A percentile compares a stretch with the other conserved stretches of the same genome.
Conservation (phyloP, 1,140 invertebrate species). For the Drosophila nigromelanica region DNA sequence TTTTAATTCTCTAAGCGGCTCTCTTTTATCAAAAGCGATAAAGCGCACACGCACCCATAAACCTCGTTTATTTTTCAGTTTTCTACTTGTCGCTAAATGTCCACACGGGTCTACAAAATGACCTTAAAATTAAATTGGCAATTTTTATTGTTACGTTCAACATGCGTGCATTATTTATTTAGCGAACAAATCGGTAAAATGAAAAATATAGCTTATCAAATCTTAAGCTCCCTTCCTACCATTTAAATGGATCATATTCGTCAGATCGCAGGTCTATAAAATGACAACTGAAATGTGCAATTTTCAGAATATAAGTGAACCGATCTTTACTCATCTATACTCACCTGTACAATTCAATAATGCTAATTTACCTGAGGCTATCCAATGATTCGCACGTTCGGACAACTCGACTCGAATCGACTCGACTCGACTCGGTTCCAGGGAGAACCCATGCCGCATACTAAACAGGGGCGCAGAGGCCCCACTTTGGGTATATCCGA, state of each 20-base stretch:
- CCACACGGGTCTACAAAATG: slow-evolving; percentile 43
- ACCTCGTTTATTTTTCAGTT: slow-evolving; percentile 51
- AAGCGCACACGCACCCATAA: slow-evolving; percentile 79
- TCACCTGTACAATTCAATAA: slow-evolving; percentile 33
- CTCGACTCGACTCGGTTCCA: slow-evolving; percentile 31
- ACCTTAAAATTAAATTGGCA: slow-evolving; percentile 69
- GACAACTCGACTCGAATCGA: slow-evolving; percentile 8
- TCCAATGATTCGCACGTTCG: slow-evolving; percentile 57
- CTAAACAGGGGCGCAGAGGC: slow-evolving; percentile 55
- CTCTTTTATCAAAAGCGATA: slow-evolving; percentile 63
- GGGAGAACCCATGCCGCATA: slow-evolving; percentile 50
- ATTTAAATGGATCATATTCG: slow-evolving; percentile 1
- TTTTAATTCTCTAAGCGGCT: slow-evolving; percentile 63
- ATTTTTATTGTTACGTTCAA: slow-evolving; percentile 67
- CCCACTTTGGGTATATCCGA: slow-evolving; percentile 76
- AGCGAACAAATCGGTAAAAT: neutral
- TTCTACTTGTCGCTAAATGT: slow-evolving; percentile 15
- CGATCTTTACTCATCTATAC: slow-evolving; percentile 4
- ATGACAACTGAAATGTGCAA: slow-evolving; percentile 27
- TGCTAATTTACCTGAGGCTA: slow-evolving; percentile 34
- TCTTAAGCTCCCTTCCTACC: neutral
- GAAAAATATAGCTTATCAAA: neutral
- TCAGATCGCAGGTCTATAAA: slow-evolving; percentile 24
- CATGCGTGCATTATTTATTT: slow-evolving; percentile 51
- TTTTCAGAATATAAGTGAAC: slow-evolving; percentile 12